A percentile compares a stretch with the other conserved stretches of the same genome.
Conservation (phyloP, 2,888 invertebrate species). For the Geotrupes spiniger region DNA sequence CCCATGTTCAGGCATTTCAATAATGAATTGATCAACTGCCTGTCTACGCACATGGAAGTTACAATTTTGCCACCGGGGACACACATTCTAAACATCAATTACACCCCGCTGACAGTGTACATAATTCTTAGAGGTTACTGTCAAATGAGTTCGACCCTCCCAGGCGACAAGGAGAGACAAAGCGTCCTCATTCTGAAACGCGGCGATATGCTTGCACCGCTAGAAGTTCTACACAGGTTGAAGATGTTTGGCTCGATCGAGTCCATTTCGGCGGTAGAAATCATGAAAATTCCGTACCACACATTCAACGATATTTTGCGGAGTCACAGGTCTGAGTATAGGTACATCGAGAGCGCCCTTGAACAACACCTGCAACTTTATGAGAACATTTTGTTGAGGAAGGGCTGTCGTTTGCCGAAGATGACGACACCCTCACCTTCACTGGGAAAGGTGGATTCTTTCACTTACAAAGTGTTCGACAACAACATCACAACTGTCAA, state of each 20-base stretch:
- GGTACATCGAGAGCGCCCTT: constrained; percentile 17
- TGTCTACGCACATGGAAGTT: constrained; percentile 13
- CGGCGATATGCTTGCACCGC: constrained; percentile 23
- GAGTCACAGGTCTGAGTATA: constrained; percentile 13
- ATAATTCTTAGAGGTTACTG: constrained; percentile 27
- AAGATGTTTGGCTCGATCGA: constrained; percentile 16
- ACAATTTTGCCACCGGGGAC: constrained; percentile 22
- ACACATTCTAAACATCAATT: constrained; percentile 12
- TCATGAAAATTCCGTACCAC: constrained; percentile 21
- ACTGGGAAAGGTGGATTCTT: constrained; percentile 21
- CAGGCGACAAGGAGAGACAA: constrained; percentile 23
- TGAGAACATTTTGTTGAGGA: constrained; percentile 19
- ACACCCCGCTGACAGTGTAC: constrained; percentile 16
- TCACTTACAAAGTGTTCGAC: constrained; percentile 21
- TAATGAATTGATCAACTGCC: constrained; percentile 8
- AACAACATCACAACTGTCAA: background rate
- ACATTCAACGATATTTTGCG: constrained; percentile 14
- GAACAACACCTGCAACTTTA: constrained; percentile 16
- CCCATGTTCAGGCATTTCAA: constrained; percentile 21
- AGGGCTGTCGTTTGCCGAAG: constrained; percentile 20
- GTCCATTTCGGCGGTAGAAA: constrained; percentile 25
- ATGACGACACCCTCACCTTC: constrained; percentile 19
- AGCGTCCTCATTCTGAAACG: constrained; percentile 18
- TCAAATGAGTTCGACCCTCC: constrained; percentile 18
- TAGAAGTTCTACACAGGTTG: constrained; percentile 24